These are phyloP conservation scores for Drosophila erecta DNA, from an alignment of 1,140 invertebrate genomes.

Conservation along the genomic window DNA sequence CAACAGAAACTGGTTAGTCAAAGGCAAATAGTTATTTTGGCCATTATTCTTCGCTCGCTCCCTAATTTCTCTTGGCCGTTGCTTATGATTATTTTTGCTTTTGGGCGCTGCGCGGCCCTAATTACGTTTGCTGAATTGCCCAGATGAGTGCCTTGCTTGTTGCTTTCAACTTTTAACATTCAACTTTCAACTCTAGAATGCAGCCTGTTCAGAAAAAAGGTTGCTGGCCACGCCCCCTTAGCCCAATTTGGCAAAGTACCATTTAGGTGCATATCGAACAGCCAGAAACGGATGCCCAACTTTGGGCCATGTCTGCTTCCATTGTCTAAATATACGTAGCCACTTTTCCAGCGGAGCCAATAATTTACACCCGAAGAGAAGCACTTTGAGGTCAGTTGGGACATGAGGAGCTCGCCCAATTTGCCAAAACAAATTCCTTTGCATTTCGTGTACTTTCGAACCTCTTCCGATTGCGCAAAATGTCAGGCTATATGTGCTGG, in stretches of 20 bases:
- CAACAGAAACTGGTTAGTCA: conserved; percentile 37
- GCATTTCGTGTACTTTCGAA: conserved; percentile 35
- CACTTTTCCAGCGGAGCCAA: background rate
- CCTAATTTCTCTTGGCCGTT: background rate
- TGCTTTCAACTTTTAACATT: conserved; percentile 35
- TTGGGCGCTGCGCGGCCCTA: conserved; percentile 40
- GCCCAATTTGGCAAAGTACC: conserved; percentile 57
- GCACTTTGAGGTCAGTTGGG: conserved; percentile 29
- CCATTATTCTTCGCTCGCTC: conserved; percentile 51
- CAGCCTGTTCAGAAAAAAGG: conserved; percentile 23
- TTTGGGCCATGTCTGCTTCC: conserved; percentile 9
- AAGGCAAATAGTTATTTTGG: conserved; percentile 69
- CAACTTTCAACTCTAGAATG: conserved; percentile 3
- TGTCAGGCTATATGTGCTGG: conserved; percentile 29
- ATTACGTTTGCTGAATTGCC: conserved; percentile 60
- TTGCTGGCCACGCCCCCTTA: conserved; percentile 51
- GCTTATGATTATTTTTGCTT: conserved; percentile 14
- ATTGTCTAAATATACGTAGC: conserved; percentile 2
- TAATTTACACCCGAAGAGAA: conserved; percentile 21
- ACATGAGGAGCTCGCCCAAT: conserved; percentile 32
- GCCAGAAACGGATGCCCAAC: conserved; percentile 24
- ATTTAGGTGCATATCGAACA: conserved; percentile 50
- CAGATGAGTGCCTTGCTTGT: conserved; percentile 52
- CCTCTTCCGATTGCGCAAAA: conserved; percentile 33
- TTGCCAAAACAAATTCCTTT: conserved; percentile 43